Evolutionary conservation across 1,140 invertebrate genomes (phyloP).

Genomic region (Drosophila setifemur): DNA sequence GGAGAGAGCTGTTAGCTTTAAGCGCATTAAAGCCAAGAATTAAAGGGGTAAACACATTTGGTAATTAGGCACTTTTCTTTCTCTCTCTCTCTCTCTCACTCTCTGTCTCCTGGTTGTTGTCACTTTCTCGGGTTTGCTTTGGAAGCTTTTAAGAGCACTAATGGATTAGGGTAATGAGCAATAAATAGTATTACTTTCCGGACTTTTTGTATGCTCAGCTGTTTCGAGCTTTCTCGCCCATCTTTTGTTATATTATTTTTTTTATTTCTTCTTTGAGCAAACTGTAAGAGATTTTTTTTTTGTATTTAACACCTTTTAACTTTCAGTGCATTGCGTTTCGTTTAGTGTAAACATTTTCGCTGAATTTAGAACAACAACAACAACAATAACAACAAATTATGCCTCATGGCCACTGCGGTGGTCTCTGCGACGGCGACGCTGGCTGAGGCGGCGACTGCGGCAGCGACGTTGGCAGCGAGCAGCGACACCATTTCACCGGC

Average conservation of each 20-base stretch:
- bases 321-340: constrained; percentile 27
- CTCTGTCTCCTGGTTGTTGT: constrained; percentile 6
- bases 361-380: constrained; percentile 64
- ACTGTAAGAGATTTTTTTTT: neutral
- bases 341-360: constrained; percentile 68
- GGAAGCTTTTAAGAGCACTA: constrained; percentile 66
- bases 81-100: constrained; percentile 15
- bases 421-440: constrained; percentile 38
- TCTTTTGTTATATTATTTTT: constrained; percentile 2
- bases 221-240: constrained; percentile 10
- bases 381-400: no score
- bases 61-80: constrained; percentile 34
- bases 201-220: constrained; percentile 49
- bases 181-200: constrained; percentile 13
- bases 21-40: constrained; percentile 22
- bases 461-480: constrained; percentile 7
- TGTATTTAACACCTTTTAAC: neutral
- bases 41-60: constrained; percentile 46
- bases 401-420: constrained; percentile 52
- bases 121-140: constrained; percentile 42
- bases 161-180: constrained; percentile 51
- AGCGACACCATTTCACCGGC: constrained; percentile 53
- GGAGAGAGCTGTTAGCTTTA: constrained; percentile 3
- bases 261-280: neutral
- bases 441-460: constrained; percentile 1